These are phyloP conservation scores for Harpalus rufipes DNA, from an alignment of 2,888 invertebrate genomes.

Conservation along the genomic window DNA sequence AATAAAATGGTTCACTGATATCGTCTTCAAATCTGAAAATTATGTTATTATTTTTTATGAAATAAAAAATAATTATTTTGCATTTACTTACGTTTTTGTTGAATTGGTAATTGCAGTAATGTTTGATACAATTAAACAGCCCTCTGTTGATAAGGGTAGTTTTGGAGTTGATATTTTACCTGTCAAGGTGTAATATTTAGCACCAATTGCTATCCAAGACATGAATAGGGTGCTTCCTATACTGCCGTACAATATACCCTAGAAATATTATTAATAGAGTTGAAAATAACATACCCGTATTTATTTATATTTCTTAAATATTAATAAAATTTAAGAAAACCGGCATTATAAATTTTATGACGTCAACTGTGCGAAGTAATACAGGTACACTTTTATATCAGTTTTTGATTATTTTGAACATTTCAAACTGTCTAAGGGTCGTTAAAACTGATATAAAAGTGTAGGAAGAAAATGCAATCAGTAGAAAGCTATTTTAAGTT, in stretches of 20 bases:
- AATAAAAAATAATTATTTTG: neutral
- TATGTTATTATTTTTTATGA: neutral
- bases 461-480: no score
- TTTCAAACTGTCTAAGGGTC: no score
- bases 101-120: neutral
- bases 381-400: no score
- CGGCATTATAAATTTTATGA: no score
- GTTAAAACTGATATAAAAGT: no score
- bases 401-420: no score
- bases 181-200: conserved; percentile 72
- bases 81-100: neutral
- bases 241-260: conserved; percentile 81
- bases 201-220: conserved; percentile 79
- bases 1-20: conserved; percentile 75
- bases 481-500: no score
- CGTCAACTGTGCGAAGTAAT: no score
- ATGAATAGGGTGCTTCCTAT: conserved; percentile 78
- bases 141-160: conserved; percentile 65
- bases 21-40: conserved; percentile 5
- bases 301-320: no score
- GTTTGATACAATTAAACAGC: conserved; percentile 57
- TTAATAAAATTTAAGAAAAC: no score
- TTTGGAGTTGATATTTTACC: conserved; percentile 60
- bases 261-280: conserved; percentile 68
- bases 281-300: no score